Conservation (phyloP, 35 echinoderm and acorn worm genomes). For the Ophiothrix spiculata region DNA sequence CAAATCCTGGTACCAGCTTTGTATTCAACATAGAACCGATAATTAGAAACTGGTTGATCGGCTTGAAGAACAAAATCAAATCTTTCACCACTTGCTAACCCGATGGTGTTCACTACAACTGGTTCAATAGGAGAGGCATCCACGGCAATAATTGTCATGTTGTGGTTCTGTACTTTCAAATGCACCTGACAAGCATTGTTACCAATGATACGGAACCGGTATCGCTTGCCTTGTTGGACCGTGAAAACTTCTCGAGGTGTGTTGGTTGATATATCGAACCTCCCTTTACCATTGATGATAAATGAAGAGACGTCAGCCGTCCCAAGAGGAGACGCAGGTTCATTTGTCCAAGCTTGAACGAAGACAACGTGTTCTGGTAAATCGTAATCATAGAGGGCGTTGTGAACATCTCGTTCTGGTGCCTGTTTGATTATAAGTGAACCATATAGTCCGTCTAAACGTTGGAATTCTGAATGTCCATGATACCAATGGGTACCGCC, state of each 20-base stretch:
- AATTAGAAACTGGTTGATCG: constrained; percentile 51
- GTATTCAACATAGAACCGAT: constrained; percentile 69
- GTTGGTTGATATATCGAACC: not conserved
- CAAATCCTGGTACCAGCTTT: not conserved
- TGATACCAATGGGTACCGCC: constrained; percentile 88
- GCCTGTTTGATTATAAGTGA: constrained; percentile 50
- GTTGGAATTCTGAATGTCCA: constrained; percentile 62
- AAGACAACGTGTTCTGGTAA: constrained; percentile 46
- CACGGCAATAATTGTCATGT: constrained; percentile 54
- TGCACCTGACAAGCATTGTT: constrained; percentile 39
- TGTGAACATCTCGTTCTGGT: constrained; percentile 16
- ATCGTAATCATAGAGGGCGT: constrained; percentile 56
- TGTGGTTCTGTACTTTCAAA: constrained; percentile 62
- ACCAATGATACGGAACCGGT: constrained; percentile 66
- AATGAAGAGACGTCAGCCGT: not conserved
- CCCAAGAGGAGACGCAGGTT: not conserved
- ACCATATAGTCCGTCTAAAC: constrained; percentile 64
- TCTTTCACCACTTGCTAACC: constrained; percentile 59
- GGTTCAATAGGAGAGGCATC: constrained; percentile 62
- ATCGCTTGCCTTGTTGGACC: constrained; percentile 12
- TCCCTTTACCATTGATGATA: constrained; percentile 49
- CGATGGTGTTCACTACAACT: constrained; percentile 17
- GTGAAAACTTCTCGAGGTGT: constrained; percentile 43
- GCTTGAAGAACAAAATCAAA: constrained; percentile 80
- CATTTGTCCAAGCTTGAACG: constrained; percentile 61